Conservation (phyloP, 1,140 invertebrate genomes). For the Drosophila biarmipes region DNA sequence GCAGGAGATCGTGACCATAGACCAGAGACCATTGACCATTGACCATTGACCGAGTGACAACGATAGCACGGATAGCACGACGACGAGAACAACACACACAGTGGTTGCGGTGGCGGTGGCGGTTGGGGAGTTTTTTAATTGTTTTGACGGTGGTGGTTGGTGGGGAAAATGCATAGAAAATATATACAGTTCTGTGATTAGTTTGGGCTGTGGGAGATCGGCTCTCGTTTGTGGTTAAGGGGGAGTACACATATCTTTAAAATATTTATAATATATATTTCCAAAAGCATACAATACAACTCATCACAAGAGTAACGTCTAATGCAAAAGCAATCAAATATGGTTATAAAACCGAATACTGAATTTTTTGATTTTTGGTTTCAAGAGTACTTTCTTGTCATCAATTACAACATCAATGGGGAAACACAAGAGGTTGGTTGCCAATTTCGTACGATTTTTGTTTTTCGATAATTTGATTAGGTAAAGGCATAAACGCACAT, state of each 20-base stretch:
- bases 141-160: constrained; percentile 40
- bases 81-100: constrained; percentile 61
- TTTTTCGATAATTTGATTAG: constrained; percentile 12
- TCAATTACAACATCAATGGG: constrained; percentile 74
- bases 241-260: constrained; percentile 28
- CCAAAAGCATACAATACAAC: constrained; percentile 77
- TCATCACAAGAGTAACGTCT: constrained; percentile 75
- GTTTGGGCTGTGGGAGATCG: constrained; percentile 71
- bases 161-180: constrained; percentile 81
- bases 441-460: constrained; percentile 39
- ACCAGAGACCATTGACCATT: not conserved
- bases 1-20: not conserved
- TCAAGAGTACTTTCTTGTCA: constrained; percentile 37
- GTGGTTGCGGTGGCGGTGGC: constrained; percentile 47
- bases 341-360: constrained; percentile 48
- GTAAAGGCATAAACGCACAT: constrained; percentile 63
- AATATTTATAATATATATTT: constrained; percentile 9
- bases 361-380: constrained; percentile 33
- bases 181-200: constrained; percentile 81
- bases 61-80: constrained; percentile 64
- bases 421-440: constrained; percentile 38
- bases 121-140: constrained; percentile 49
- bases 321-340: constrained; percentile 80
- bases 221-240: constrained; percentile 50
- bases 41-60: constrained; percentile 39